Percentiles rank a stretch among this genome's conserved stretches.
Conservation (phyloP, 2,113 vertebrate genomes). For the Speoplatyrhinus poulsoni region DNA sequence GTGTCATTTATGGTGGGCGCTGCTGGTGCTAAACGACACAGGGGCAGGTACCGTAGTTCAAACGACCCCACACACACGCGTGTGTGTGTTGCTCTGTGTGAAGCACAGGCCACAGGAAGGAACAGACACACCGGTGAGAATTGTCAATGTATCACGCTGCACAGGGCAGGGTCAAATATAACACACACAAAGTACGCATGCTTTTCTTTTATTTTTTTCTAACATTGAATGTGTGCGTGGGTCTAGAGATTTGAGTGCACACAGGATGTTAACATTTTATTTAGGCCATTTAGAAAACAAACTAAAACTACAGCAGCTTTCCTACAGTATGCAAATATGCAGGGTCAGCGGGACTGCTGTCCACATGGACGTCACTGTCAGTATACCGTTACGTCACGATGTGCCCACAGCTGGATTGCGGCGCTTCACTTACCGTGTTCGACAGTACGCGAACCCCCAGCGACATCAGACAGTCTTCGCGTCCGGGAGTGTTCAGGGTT, state of each 20-base stretch:
- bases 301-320: no score
- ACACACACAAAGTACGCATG: no score
- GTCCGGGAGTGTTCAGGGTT: background rate
- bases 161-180: no score
- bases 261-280: no score
- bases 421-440: slow-evolving; percentile 52
- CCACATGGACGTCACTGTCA: background rate
- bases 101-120: background rate
- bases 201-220: no score
- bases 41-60: background rate
- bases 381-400: background rate
- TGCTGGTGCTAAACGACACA: background rate
- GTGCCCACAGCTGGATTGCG: background rate
- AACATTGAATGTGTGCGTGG: no score
- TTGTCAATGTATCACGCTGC: no score
- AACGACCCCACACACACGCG: slow-evolving; percentile 3
- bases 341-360: background rate
- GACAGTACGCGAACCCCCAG: slow-evolving; percentile 9
- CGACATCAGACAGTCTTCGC: slow-evolving; percentile 37
- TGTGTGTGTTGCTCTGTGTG: background rate
- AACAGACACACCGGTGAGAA: no score
- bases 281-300: no score
- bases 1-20: slow-evolving; percentile 30
- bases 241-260: no score
- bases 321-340: no score